Evolutionary conservation across 2,113 vertebrate species (phyloP).

Genomic region (Hyaena hyaena): DNA sequence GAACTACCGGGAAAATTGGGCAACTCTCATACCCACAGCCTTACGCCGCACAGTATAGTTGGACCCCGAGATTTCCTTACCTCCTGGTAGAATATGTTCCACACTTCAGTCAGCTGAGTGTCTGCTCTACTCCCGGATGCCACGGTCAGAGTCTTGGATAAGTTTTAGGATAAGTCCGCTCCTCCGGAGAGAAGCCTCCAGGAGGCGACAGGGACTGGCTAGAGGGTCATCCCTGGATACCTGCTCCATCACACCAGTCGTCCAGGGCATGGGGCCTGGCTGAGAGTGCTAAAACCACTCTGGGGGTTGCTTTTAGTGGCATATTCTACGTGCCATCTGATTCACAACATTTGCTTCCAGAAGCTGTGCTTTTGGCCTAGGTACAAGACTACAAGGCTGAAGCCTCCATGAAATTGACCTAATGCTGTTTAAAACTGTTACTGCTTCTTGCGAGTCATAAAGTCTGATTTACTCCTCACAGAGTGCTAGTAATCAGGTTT

Average conservation of each 20-base stretch:
- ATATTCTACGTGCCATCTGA: conserved; percentile 36
- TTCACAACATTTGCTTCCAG: conserved; percentile 52
- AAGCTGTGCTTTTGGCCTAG: conserved; percentile 46
- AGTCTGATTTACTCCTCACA: neutral
- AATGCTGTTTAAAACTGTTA: conserved; percentile 49
- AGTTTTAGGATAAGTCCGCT: neutral
- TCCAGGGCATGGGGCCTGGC: neutral
- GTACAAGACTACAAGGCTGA: conserved; percentile 13
- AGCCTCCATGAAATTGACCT: conserved; percentile 52
- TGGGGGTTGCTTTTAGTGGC: neutral
- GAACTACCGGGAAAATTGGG: neutral
- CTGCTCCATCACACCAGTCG: neutral
- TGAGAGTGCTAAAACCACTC: neutral
- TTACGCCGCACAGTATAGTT: neutral
- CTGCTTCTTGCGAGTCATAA: neutral
- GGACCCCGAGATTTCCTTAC: neutral
- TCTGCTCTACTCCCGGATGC: neutral
- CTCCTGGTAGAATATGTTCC: neutral
- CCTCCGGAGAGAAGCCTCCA: neutral
- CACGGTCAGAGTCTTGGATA: neutral
- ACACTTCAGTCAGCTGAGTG: neutral
- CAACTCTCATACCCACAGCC: neutral
- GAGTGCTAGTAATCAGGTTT: neutral
- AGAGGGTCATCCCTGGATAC: neutral
- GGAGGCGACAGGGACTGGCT: neutral